phyloP scores from a whole-genome alignment of 2,888 invertebrate species.

The Spisula solida region DNA sequence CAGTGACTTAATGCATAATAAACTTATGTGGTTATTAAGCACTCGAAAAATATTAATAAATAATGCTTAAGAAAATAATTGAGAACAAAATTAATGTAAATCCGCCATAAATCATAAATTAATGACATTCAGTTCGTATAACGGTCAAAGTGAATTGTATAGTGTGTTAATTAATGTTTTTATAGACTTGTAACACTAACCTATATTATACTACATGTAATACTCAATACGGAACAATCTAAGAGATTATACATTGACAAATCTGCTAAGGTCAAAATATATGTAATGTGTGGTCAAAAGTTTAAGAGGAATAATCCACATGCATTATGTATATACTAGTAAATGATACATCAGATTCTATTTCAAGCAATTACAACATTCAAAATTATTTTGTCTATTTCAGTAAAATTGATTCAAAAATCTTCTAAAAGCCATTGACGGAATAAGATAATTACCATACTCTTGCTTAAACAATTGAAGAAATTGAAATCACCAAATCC shows the following conservation, averaged over 20 bases:
- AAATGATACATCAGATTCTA: not conserved
- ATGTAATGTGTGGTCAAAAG: slow-evolving; percentile 49
- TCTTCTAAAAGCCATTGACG: not conserved
- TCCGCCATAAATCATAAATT: too few species aligned
- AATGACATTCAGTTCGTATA: not conserved
- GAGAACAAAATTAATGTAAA: too few species aligned
- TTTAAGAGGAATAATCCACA: slow-evolving; percentile 45
- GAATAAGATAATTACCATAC: not conserved
- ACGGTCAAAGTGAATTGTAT: not conserved
- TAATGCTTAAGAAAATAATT: too few species aligned
- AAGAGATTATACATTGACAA: not conserved
- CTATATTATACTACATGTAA: not conserved
- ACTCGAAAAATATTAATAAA: too few species aligned
- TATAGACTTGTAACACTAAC: not conserved
- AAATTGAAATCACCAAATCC: not conserved
- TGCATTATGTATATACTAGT: not conserved
- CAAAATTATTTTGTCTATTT: not conserved
- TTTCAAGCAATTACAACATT: not conserved
- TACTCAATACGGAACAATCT: not conserved
- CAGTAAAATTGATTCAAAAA: not conserved
- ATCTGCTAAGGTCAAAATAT: not conserved
- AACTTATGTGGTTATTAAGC: too few species aligned
- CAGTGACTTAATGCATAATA: too few species aligned
- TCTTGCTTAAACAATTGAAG: not conserved
- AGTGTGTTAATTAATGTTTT: not conserved